phyloP scores from a whole-genome alignment of 2,888 invertebrate species.

The Trachelus iudaicus region DNA sequence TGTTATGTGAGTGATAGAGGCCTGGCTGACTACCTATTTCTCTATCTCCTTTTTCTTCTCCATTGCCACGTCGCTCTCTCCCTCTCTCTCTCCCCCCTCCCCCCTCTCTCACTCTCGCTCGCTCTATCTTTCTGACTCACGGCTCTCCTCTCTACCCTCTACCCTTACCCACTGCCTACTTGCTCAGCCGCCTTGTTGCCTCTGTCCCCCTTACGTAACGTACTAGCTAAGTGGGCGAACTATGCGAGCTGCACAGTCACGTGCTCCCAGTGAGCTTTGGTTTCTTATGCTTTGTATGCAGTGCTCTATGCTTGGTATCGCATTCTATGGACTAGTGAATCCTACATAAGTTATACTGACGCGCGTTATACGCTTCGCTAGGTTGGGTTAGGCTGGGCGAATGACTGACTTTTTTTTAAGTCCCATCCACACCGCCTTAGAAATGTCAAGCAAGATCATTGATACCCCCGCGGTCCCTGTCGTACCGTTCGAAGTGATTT shows the following conservation, averaged over 20 bases:
- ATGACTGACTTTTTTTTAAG: not conserved
- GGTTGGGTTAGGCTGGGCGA: not conserved
- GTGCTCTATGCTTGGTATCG: not conserved
- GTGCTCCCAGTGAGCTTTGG: constrained; percentile 14
- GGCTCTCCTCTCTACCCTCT: constrained; percentile 6
- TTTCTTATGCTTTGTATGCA: not conserved
- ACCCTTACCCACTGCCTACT: constrained; percentile 1
- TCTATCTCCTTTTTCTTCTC: not conserved
- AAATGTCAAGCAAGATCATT: constrained; percentile 27
- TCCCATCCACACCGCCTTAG: not conserved
- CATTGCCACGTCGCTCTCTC: constrained; percentile 1
- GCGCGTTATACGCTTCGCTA: not conserved
- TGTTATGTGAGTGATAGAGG: not conserved
- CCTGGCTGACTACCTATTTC: not conserved
- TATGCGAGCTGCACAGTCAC: constrained; percentile 26
- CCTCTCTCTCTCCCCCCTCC: constrained; percentile 20
- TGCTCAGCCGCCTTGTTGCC: not conserved
- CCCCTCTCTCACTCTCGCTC: no score
- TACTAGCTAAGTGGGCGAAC: constrained; percentile 28
- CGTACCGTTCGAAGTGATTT: not conserved
- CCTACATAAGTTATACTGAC: not conserved
- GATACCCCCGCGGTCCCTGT: constrained; percentile 2
- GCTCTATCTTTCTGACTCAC: not conserved
- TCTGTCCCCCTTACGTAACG: constrained; percentile 27
- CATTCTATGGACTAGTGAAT: not conserved